phyloP scores from a whole-genome alignment of 2,113 vertebrate genomes.

The Hippoglossus stenolepis region DNA sequence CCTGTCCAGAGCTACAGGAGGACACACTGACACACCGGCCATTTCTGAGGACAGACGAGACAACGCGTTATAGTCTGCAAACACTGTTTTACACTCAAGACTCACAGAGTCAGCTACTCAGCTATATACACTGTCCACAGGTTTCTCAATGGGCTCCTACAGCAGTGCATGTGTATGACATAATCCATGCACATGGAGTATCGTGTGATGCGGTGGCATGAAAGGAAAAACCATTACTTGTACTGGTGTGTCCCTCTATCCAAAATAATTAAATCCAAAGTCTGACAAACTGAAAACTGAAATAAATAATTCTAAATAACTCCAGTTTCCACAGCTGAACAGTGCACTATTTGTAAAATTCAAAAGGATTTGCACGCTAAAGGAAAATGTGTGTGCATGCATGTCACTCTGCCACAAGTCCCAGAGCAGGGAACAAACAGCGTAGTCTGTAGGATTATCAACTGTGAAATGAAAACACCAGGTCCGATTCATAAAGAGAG shows the following conservation, averaged over 20 bases:
- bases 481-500: not conserved
- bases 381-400: conserved; percentile 22
- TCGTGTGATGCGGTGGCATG: not conserved
- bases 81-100: not conserved
- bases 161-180: not conserved
- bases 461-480: conserved; percentile 1
- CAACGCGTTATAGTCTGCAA: not conserved
- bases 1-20: conserved; percentile 87
- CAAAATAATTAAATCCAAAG: conserved; percentile 44
- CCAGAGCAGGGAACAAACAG: not conserved
- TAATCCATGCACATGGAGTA: not conserved
- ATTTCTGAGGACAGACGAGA: conserved; percentile 76
- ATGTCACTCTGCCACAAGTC: not conserved
- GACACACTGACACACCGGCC: conserved; percentile 83
- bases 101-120: not conserved
- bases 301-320: conserved; percentile 42
- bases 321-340: conserved; percentile 39
- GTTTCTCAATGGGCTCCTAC: not conserved
- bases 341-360: conserved; percentile 28
- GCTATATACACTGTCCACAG: not conserved
- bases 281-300: conserved; percentile 26
- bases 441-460: conserved; percentile 11
- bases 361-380: not conserved
- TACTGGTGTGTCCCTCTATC: conserved; percentile 10
- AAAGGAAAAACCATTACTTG: conserved; percentile 36